Conservation (phyloP, 2,888 invertebrate species). For the Ennomos quercinarius region DNA sequence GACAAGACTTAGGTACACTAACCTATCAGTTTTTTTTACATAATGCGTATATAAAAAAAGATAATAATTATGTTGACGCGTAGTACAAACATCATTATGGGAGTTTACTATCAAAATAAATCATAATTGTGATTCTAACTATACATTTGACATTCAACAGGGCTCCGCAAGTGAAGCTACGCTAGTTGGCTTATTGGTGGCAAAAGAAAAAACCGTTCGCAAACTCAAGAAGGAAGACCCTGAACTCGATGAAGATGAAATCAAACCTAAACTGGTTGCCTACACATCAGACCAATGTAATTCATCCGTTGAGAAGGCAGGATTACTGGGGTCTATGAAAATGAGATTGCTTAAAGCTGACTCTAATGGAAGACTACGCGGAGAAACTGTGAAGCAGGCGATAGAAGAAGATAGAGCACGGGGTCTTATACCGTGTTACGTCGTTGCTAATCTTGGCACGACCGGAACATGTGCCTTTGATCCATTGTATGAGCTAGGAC, state of each 20-base stretch:
- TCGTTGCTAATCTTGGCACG: conserved; percentile 94
- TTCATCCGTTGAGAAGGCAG: conserved; percentile 95
- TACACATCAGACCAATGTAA: conserved; percentile 96
- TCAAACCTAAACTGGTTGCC: conserved; percentile 90
- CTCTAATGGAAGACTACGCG: conserved; percentile 88
- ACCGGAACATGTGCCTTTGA: conserved; percentile 96
- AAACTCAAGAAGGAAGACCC: conserved; percentile 84
- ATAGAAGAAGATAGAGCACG: conserved; percentile 90
- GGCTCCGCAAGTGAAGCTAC: conserved; percentile 97
- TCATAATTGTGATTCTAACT: too few species aligned
- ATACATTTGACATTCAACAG: conserved; percentile 67
- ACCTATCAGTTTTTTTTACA: too few species aligned
- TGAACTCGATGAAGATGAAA: conserved; percentile 85
- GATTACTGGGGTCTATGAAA: conserved; percentile 91
- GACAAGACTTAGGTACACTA: too few species aligned
- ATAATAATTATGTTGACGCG: too few species aligned
- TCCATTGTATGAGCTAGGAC: conserved; percentile 92
- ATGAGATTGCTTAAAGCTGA: conserved; percentile 90
- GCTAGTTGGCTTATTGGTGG: conserved; percentile 91
- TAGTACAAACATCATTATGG: too few species aligned
- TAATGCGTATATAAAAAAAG: too few species aligned
- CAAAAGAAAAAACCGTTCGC: conserved; percentile 89
- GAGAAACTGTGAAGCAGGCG: conserved; percentile 87
- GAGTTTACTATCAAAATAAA: too few species aligned
- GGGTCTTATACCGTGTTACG: conserved; percentile 95